phyloP scores from a whole-genome alignment of 2,113 vertebrate species.

The Garra rufa region DNA sequence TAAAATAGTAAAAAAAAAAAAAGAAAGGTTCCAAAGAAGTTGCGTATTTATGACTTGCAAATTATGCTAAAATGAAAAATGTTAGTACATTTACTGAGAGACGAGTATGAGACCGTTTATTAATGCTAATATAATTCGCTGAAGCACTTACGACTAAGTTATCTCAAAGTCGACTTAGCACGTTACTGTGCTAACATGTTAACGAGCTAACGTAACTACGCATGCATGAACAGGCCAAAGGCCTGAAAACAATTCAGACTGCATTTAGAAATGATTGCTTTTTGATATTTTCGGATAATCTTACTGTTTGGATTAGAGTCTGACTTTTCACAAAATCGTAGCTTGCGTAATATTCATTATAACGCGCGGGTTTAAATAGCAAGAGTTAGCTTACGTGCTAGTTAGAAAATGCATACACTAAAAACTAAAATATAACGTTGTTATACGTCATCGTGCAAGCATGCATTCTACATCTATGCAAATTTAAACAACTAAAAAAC shows the following conservation, averaged over 20 bases:
- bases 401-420: neutral
- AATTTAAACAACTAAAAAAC: neutral
- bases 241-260: neutral
- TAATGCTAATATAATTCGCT: neutral
- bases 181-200: neutral
- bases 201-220: neutral
- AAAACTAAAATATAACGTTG: neutral
- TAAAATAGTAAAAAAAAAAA: too few species aligned
- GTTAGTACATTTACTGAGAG: neutral
- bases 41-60: neutral
- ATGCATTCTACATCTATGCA: neutral
- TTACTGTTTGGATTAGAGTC: too few species aligned
- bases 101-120: neutral
- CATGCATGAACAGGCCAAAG: neutral
- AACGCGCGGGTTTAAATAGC: neutral
- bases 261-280: fast-evolving
- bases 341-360: neutral
- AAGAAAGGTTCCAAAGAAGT: too few species aligned
- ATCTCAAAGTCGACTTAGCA: neutral
- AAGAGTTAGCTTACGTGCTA: neutral
- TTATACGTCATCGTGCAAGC: neutral
- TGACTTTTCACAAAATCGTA: neutral
- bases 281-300: neutral
- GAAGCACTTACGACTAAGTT: neutral
- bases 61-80: neutral